Percentiles rank a stretch among this genome's conserved stretches.
Conservation (phyloP, 2,797 vertebrate species). For the Holocentrus rufus region DNA sequence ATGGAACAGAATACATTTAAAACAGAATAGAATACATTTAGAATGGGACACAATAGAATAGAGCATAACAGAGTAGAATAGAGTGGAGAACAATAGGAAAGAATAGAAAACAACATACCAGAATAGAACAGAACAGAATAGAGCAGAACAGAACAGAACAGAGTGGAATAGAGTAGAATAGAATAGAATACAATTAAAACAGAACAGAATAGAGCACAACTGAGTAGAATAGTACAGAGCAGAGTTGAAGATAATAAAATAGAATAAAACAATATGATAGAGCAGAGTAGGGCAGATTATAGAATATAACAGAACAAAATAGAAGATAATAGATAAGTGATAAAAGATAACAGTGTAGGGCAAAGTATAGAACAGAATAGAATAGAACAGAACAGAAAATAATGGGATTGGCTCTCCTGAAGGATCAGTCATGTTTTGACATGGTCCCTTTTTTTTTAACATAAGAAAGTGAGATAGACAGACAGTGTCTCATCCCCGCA, state of each 20-base stretch:
- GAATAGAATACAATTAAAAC: slow-evolving; percentile 4
- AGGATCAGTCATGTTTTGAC: slow-evolving; percentile 19
- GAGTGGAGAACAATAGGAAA: background rate
- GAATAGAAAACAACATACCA: slow-evolving; percentile 9
- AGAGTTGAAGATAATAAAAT: background rate
- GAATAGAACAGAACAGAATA: slow-evolving; percentile 17
- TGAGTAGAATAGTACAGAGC: background rate
- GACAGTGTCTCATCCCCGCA: slow-evolving; percentile 16
- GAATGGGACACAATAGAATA: slow-evolving; percentile 11
- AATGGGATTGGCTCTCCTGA: background rate
- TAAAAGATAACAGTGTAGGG: no score
- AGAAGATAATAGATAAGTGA: no score
- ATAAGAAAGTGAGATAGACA: slow-evolving; percentile 13
- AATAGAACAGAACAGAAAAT: no score
- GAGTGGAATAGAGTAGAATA: background rate
- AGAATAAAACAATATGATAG: background rate
- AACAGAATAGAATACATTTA: background rate
- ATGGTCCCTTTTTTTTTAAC: slow-evolving; percentile 8
- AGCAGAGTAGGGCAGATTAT: no score
- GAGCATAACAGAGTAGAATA: slow-evolving; percentile 20
- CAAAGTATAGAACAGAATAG: no score
- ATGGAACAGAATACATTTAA: background rate
- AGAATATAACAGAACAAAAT: no score
- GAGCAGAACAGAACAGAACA: background rate
- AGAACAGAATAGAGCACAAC: background rate